phyloP scores from a whole-genome alignment of 2,888 invertebrate species.

The Megamerina dolium region DNA sequence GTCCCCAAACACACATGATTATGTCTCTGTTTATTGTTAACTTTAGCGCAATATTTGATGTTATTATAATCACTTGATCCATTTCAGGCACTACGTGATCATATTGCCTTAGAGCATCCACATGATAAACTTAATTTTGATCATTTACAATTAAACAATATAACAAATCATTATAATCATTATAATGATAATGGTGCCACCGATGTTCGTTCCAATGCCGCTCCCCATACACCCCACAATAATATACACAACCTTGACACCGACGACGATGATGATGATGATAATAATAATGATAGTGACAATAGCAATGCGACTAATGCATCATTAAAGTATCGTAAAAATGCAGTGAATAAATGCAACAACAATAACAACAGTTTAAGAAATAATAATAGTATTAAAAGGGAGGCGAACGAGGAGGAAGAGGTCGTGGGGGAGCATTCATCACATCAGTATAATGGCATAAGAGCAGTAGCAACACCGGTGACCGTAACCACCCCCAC shows the following conservation, averaged over 20 bases:
- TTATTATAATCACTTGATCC: neutral
- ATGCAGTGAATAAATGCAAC: conserved; percentile 12
- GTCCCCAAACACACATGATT: too few species aligned
- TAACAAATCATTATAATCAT: conserved; percentile 9
- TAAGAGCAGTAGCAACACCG: conserved; percentile 14
- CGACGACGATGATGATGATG: conserved; percentile 21
- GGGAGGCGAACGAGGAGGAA: neutral
- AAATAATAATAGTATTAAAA: conserved; percentile 25
- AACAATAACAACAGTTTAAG: conserved; percentile 24
- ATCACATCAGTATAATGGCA: too few species aligned
- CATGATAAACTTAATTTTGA: conserved; percentile 44
- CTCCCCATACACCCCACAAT: conserved; percentile 31
- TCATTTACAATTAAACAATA: conserved; percentile 18
- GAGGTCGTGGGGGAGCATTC: neutral
- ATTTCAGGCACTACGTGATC: conserved; percentile 48
- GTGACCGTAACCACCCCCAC: conserved; percentile 9
- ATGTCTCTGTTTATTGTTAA: too few species aligned
- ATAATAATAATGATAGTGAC: conserved; percentile 25
- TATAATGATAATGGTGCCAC: conserved; percentile 17
- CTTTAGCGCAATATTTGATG: too few species aligned
- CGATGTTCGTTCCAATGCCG: conserved; percentile 15
- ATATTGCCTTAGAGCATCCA: conserved; percentile 49
- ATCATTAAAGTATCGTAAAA: too few species aligned
- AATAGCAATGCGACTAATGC: conserved; percentile 19
- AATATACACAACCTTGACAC: conserved; percentile 24